Percentiles rank a stretch among this genome's conserved stretches.
Conservation (phyloP, 2,113 vertebrate species). For the Cisticola juncidis region DNA sequence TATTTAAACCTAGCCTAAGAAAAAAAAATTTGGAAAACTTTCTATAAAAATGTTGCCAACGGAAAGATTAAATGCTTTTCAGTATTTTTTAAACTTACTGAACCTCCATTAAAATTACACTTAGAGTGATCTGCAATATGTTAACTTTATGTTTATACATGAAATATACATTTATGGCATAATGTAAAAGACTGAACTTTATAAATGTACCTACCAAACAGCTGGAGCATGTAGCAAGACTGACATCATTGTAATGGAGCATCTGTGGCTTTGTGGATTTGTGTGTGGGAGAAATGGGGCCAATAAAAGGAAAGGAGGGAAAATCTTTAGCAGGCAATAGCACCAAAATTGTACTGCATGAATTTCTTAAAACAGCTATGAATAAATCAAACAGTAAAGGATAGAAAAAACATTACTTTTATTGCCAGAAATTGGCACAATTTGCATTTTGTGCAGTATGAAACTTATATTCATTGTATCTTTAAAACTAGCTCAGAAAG, state of each 20-base stretch:
- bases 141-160: slow-evolving; percentile 74
- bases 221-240: slow-evolving; percentile 71
- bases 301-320: slow-evolving; percentile 68
- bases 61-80: slow-evolving; percentile 75
- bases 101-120: slow-evolving; percentile 78
- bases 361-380: slow-evolving; percentile 50
- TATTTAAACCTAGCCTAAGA: slow-evolving; percentile 31
- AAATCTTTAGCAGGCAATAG: slow-evolving; percentile 63
- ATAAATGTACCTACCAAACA: slow-evolving; percentile 78
- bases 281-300: slow-evolving; percentile 69
- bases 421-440: slow-evolving; percentile 51
- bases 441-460: not conserved
- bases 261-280: slow-evolving; percentile 71
- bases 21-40: slow-evolving; percentile 50
- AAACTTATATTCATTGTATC: not conserved
- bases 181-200: slow-evolving; percentile 73
- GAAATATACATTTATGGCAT: slow-evolving; percentile 74
- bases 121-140: slow-evolving; percentile 75
- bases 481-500: not conserved
- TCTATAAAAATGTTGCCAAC: slow-evolving; percentile 63
- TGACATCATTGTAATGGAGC: slow-evolving; percentile 73
- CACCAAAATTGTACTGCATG: slow-evolving; percentile 35
- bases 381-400: slow-evolving; percentile 64
- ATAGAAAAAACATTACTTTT: not conserved
- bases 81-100: slow-evolving; percentile 77